A percentile compares a stretch with the other conserved stretches of the same genome.
Conservation (phyloP, 2,888 invertebrate species). For the Germaria angustata region DNA sequence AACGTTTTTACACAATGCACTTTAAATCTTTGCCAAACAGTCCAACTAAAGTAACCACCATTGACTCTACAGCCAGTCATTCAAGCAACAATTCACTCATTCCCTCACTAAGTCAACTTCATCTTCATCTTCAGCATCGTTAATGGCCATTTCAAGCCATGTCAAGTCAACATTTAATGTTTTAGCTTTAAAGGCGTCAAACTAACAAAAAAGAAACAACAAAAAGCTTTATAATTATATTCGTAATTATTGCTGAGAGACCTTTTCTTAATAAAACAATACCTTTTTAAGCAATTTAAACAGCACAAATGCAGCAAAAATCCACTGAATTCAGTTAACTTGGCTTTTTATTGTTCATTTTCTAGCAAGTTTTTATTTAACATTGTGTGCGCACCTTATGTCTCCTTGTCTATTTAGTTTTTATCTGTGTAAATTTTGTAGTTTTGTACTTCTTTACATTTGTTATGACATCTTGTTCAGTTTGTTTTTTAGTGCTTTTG, state of each 20-base stretch:
- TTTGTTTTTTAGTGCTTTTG: background rate
- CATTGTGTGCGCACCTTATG: constrained; percentile 13
- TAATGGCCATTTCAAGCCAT: constrained; percentile 40
- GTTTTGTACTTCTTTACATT: background rate
- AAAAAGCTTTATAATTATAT: constrained; percentile 40
- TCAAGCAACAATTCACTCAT: constrained; percentile 15
- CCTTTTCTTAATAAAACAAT: constrained; percentile 35
- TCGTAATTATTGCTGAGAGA: constrained; percentile 40
- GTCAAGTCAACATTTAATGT: constrained; percentile 42
- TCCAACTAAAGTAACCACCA: constrained; percentile 2
- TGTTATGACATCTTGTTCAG: constrained; percentile 45
- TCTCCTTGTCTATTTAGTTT: constrained; percentile 5
- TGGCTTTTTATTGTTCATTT: constrained; percentile 26
- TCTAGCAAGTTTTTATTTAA: constrained; percentile 12
- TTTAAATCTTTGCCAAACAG: background rate
- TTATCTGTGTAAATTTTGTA: constrained; percentile 6
- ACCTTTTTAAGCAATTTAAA: constrained; percentile 40
- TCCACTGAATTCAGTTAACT: background rate
- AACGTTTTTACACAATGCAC: constrained; percentile 27
- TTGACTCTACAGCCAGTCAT: background rate
- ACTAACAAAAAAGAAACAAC: background rate
- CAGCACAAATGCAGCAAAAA: background rate
- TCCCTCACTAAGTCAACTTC: constrained; percentile 36
- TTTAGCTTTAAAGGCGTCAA: constrained; percentile 13
- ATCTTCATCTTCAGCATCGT: constrained; percentile 19